Evolutionary conservation across 2,888 invertebrate genomes (phyloP).

Genomic region (Pseudococcus viburni): DNA sequence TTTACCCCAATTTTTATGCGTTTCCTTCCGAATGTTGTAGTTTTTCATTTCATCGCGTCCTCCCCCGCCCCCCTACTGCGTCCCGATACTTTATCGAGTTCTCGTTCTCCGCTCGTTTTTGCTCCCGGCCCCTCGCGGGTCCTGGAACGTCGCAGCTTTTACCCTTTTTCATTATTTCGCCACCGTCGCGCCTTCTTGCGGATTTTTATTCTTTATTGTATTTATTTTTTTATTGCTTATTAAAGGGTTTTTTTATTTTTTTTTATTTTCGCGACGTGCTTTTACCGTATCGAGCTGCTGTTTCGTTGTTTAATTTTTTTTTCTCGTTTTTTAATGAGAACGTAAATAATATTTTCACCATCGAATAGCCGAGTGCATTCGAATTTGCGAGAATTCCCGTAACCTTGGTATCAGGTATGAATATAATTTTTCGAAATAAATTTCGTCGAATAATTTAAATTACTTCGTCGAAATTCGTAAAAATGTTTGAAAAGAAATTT

Average conservation of each 20-base stretch:
- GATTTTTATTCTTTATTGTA: slow-evolving; percentile 19
- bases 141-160: not conserved
- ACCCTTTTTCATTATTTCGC: slow-evolving; percentile 36
- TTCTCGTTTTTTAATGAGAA: not conserved
- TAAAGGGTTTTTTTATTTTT: slow-evolving; percentile 18
- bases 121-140: not conserved
- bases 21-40: slow-evolving; percentile 57
- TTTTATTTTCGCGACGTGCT: slow-evolving; percentile 24
- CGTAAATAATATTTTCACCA: not conserved
- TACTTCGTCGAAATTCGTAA: not conserved
- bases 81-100: not conserved
- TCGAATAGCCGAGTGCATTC: not conserved
- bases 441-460: not conserved
- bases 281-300: not conserved
- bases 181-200: slow-evolving; percentile 1
- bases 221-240: slow-evolving; percentile 47
- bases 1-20: slow-evolving; percentile 59
- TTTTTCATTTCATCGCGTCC: slow-evolving; percentile 36
- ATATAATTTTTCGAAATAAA: not conserved
- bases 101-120: not conserved
- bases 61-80: not conserved
- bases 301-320: not conserved
- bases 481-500: not conserved
- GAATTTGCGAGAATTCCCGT: not conserved
- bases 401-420: not conserved